Conservation (phyloP, 53 echinoderm and acorn worm genomes). For the Paelopatides confundens region DNA sequence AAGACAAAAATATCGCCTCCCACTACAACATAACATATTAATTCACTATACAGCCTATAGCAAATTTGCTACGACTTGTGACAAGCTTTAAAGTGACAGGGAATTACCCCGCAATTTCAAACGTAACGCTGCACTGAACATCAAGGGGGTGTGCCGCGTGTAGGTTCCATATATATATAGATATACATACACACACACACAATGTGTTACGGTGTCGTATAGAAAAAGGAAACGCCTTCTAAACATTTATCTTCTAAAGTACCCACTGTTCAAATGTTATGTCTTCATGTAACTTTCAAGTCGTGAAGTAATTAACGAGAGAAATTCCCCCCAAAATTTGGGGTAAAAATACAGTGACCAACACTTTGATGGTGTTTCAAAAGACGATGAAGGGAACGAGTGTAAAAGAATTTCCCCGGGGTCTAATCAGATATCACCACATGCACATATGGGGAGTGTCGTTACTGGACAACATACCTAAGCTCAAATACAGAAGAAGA, state of each 20-base stretch:
- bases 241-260: background rate
- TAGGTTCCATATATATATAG: background rate
- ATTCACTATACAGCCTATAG: background rate
- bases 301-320: too few relatives aligned
- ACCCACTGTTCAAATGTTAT: too few relatives aligned
- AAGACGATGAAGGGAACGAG: background rate
- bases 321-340: too few relatives aligned
- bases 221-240: conserved; percentile 2
- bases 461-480: conserved; percentile 10
- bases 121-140: conserved; percentile 11
- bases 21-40: background rate
- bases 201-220: background rate
- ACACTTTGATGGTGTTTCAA: too few relatives aligned
- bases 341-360: too few relatives aligned
- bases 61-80: background rate
- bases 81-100: conserved; percentile 1
- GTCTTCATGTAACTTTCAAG: too few relatives aligned
- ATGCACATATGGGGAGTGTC: background rate
- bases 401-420: background rate
- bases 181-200: too few relatives aligned
- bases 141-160: conserved; percentile 29
- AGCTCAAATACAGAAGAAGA: background rate
- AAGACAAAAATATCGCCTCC: too few relatives aligned
- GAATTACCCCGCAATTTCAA: conserved; percentile 22
- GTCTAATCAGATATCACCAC: conserved; percentile 6